phyloP scores from a whole-genome alignment of 2,888 invertebrate genomes.

The Coleophora deauratella region DNA sequence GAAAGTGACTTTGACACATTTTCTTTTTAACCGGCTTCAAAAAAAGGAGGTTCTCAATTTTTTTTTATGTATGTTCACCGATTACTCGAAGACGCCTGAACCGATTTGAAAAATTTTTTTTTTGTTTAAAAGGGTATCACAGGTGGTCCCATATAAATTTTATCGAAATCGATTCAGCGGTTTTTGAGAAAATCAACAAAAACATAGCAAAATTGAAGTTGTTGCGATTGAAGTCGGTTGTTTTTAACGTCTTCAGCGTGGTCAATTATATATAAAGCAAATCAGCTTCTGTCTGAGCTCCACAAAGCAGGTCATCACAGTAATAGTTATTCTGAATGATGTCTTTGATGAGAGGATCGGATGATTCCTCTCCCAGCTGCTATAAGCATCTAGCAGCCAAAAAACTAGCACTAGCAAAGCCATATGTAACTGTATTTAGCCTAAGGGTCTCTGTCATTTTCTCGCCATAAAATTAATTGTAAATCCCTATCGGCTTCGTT shows the following conservation, averaged over 20 bases:
- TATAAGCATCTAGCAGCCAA: slow-evolving; percentile 7
- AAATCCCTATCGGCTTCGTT: slow-evolving; percentile 3
- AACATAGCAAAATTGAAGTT: no score
- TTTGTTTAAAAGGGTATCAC: no score
- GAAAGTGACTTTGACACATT: slow-evolving; percentile 1
- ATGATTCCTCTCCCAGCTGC: slow-evolving; percentile 6
- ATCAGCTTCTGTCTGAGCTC: slow-evolving; percentile 1
- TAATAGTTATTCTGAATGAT: slow-evolving; percentile 11
- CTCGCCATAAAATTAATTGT: slow-evolving; percentile 10
- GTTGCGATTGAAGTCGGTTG: no score
- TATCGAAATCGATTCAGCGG: no score
- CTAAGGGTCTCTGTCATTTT: slow-evolving; percentile 10
- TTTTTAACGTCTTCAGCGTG: no score
- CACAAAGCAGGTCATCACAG: slow-evolving; percentile 10
- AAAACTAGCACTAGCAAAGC: slow-evolving; percentile 1
- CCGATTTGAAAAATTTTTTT: no score
- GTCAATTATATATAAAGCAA: no score
- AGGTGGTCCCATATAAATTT: no score
- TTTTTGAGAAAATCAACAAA: no score
- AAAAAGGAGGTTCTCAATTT: no score
- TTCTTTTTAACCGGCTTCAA: neutral
- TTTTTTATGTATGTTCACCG: no score
- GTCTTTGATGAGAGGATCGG: neutral
- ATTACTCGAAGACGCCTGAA: no score
- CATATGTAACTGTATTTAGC: slow-evolving; percentile 24